These are phyloP conservation scores for Wasmannia auropunctata DNA, from an alignment of 1,140 invertebrate genomes.

Conservation along the genomic window DNA sequence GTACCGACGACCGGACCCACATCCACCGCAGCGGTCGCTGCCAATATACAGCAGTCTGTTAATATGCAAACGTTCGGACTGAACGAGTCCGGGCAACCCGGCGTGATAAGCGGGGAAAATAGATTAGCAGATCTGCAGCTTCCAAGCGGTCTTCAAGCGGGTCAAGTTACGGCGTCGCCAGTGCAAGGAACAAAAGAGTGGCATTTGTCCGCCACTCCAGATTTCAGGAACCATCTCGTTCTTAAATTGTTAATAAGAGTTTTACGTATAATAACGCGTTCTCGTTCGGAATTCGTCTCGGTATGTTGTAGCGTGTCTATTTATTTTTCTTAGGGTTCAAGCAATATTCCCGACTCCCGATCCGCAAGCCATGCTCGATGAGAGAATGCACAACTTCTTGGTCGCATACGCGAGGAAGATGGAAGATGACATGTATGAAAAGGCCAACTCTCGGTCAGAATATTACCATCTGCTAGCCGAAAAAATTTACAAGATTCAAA, in stretches of 20 bases:
- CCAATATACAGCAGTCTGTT: conserved; percentile 80
- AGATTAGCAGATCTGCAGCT: conserved; percentile 86
- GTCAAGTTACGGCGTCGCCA: conserved; percentile 92
- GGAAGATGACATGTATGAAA: conserved; percentile 99
- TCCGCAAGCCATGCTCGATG: conserved; percentile 96
- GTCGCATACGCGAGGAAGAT: conserved; percentile 99
- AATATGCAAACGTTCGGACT: conserved; percentile 84
- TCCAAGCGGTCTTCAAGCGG: conserved; percentile 87
- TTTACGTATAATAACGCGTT: not conserved
- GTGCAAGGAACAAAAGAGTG: conserved; percentile 97
- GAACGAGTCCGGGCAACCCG: conserved; percentile 78
- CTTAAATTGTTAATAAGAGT: conserved; percentile 95
- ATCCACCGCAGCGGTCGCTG: conserved; percentile 81
- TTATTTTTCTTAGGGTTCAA: conserved; percentile 91
- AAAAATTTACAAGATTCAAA: conserved; percentile 99
- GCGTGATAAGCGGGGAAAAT: conserved; percentile 71
- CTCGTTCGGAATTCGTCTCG: conserved; percentile 56
- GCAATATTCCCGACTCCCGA: conserved; percentile 99
- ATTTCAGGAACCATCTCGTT: conserved; percentile 99
- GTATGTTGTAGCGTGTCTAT: not conserved
- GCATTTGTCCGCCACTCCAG: conserved; percentile 98
- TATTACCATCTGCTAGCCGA: conserved; percentile 99
- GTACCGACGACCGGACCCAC: conserved; percentile 77
- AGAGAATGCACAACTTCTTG: conserved; percentile 98
- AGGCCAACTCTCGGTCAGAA: conserved; percentile 98